Percentiles rank a stretch among this genome's conserved stretches.
Evolutionary conservation across 2,888 invertebrate species (phyloP).

Genomic region (Hypselothyrea guttata): DNA sequence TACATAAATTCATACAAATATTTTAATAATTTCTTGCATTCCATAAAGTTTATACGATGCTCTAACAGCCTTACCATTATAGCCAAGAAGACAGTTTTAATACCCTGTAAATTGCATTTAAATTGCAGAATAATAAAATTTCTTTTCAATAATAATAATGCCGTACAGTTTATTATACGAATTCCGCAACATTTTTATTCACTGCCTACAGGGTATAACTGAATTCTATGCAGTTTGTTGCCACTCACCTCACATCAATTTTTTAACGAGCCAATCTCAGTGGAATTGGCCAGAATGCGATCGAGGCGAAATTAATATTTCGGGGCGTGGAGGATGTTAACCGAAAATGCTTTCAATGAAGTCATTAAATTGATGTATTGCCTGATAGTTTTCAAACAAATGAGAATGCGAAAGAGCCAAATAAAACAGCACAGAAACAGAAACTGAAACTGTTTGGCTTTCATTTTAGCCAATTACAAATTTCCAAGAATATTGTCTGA

Average conservation of each 20-base stretch:
- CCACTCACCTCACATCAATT: not conserved
- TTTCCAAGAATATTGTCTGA: conserved; percentile 64
- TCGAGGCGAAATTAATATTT: conserved; percentile 35
- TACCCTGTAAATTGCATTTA: too few relatives aligned
- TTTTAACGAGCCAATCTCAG: not conserved
- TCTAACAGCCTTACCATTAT: too few relatives aligned
- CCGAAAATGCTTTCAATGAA: conserved; percentile 73
- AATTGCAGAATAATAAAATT: too few relatives aligned
- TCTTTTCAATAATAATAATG: too few relatives aligned
- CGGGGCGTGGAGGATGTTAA: conserved; percentile 47
- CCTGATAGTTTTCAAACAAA: conserved; percentile 43
- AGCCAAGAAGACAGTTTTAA: too few relatives aligned
- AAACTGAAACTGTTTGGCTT: conserved; percentile 16
- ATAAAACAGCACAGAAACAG: too few relatives aligned
- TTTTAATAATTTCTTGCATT: not conserved
- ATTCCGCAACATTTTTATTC: too few relatives aligned
- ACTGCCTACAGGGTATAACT: too few relatives aligned
- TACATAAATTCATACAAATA: not conserved
- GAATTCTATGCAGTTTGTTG: not conserved
- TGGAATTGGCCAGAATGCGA: conserved; percentile 4
- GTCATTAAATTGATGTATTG: conserved; percentile 79
- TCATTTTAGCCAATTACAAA: conserved; percentile 66
- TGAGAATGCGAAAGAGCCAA: too few relatives aligned
- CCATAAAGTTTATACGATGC: too few relatives aligned
- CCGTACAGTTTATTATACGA: too few relatives aligned